Evolutionary conservation across 2,888 invertebrate species (phyloP).

Genomic region (Pocota personata): DNA sequence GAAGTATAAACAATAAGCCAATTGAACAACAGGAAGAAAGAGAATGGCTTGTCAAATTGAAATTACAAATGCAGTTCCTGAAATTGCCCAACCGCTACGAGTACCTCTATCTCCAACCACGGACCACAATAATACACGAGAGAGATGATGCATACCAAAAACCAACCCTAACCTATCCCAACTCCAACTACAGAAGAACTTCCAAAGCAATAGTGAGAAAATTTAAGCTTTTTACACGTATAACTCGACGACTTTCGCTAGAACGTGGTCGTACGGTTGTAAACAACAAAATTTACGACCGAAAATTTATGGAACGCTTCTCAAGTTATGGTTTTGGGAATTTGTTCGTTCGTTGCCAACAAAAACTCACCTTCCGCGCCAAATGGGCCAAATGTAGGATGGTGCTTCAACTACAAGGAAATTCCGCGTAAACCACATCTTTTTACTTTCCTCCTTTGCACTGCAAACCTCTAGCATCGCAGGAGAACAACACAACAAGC

Average conservation of each 20-base stretch:
- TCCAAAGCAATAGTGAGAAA: conserved; percentile 35
- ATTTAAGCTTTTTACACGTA: conserved; percentile 58
- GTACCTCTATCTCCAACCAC: conserved; percentile 2
- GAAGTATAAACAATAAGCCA: neutral
- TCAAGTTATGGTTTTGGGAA: conserved; percentile 66
- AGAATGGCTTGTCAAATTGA: conserved; percentile 45
- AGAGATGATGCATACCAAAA: conserved; percentile 36
- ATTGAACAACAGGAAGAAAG: conserved; percentile 6
- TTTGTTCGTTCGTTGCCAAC: conserved; percentile 50
- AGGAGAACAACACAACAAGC: neutral
- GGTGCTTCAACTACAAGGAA: conserved; percentile 29
- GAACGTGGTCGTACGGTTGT: conserved; percentile 56
- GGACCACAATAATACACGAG: conserved; percentile 40
- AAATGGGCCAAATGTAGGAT: neutral
- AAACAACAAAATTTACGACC: conserved; percentile 69
- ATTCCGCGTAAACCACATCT: conserved; percentile 36
- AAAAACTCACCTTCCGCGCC: conserved; percentile 56
- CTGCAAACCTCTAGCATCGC: neutral
- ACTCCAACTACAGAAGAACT: neutral
- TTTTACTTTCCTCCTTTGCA: conserved; percentile 5
- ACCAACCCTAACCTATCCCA: conserved; percentile 1
- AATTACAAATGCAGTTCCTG: conserved; percentile 60
- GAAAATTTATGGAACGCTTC: conserved; percentile 66
- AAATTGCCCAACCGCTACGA: conserved; percentile 21
- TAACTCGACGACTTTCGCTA: conserved; percentile 44